Evolutionary conservation across 2,888 invertebrate genomes (phyloP).

Genomic region (Zaprionus bogoriensis): DNA sequence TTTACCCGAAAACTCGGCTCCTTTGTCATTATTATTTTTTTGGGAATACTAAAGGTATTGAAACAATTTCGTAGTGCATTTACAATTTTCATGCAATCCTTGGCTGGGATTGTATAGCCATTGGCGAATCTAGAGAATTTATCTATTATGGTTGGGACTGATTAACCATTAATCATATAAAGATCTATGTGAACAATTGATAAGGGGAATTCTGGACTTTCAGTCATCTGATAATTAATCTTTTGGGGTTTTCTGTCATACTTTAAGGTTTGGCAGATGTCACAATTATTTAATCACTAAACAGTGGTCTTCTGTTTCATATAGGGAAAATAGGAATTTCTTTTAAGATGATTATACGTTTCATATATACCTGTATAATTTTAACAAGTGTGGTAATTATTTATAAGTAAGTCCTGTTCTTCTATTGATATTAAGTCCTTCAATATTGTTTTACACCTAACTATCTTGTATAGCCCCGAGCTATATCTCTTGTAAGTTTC

Average conservation of each 20-base stretch:
- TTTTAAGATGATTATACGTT: background rate
- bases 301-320: constrained; percentile 2
- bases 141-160: constrained; percentile 36
- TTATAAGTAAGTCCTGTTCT: too few species aligned
- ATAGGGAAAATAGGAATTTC: constrained; percentile 7
- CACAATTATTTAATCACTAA: constrained; percentile 5
- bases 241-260: constrained; percentile 10
- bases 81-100: constrained; percentile 30
- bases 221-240: background rate
- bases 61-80: constrained; percentile 21
- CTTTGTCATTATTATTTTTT: constrained; percentile 41
- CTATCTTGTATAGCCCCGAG: background rate
- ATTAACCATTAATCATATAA: constrained; percentile 27
- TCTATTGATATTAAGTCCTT: background rate
- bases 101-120: constrained; percentile 25
- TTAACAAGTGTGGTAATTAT: background rate
- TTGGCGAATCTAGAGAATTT: constrained; percentile 39
- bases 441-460: background rate
- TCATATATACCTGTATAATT: constrained; percentile 12
- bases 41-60: too few species aligned
- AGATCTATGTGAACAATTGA: constrained; percentile 27
- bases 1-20: constrained; percentile 27
- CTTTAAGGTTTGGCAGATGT: constrained; percentile 10
- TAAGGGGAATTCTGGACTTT: constrained; percentile 7
- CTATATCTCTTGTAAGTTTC: background rate